Conservation (phyloP, 92 coral and sea anemone species). For the Palythoa caribaeorum region DNA sequence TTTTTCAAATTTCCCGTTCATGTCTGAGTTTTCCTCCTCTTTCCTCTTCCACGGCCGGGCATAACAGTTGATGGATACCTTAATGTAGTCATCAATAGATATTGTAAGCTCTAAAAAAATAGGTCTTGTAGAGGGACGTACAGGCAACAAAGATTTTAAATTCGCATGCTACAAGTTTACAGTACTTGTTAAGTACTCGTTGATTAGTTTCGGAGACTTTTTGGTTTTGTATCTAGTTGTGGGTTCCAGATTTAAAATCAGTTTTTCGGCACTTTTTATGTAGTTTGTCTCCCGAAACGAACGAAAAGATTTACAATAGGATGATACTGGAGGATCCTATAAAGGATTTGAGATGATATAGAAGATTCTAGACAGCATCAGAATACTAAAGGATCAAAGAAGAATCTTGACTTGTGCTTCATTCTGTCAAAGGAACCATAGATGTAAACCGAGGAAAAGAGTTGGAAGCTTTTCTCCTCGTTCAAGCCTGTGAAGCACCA, state of each 20-base stretch:
- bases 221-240: neutral
- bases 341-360: neutral
- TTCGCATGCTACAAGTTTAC: neutral
- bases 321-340: neutral
- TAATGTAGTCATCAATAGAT: neutral
- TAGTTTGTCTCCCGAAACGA: neutral
- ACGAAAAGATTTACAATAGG: neutral
- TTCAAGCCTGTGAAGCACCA: neutral
- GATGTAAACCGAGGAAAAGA: neutral
- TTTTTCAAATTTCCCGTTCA: no score
- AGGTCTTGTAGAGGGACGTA: conserved; percentile 37
- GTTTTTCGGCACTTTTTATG: neutral
- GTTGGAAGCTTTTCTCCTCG: neutral
- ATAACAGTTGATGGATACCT: neutral
- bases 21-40: neutral
- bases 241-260: neutral
- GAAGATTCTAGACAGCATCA: no score
- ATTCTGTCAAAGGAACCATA: neutral
- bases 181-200: neutral
- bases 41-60: neutral
- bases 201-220: neutral
- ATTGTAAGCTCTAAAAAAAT: neutral
- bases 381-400: neutral
- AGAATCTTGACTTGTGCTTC: neutral
- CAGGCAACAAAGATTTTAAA: conserved; percentile 12